Evolutionary conservation across 2,797 vertebrate genomes (phyloP).

Genomic region (Spondyliosoma cantharus): DNA sequence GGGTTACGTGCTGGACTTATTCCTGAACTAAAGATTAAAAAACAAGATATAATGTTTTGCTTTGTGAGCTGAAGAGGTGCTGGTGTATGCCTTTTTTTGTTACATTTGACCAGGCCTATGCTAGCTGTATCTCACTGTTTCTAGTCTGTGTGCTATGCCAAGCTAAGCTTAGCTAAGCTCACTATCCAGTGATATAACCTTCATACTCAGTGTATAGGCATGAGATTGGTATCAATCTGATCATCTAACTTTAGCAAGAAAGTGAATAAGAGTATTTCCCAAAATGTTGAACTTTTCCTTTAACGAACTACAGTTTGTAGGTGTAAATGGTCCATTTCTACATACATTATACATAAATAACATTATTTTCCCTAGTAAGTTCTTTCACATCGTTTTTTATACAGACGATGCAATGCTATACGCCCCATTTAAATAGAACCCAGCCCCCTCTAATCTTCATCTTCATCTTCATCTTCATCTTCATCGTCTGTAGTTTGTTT

Average conservation of each 20-base stretch:
- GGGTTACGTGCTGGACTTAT: neutral
- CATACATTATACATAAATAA: neutral
- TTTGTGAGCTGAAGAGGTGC: neutral
- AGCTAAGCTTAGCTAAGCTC: neutral
- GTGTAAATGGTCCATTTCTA: no score
- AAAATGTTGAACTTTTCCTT: neutral
- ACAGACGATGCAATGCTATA: neutral
- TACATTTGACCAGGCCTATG: neutral
- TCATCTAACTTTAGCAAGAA: neutral
- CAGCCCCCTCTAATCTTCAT: neutral
- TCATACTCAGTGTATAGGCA: neutral
- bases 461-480: neutral
- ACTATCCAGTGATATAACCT: neutral
- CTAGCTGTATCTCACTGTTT: neutral
- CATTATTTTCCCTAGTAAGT: neutral
- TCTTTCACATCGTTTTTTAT: neutral
- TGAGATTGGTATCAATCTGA: neutral
- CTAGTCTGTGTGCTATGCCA: neutral
- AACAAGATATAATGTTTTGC: neutral
- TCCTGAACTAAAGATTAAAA: neutral
- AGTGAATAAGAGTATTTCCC: neutral
- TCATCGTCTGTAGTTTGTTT: no score
- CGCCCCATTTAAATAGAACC: neutral
- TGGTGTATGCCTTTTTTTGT: neutral
- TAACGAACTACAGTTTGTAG: neutral